A percentile compares a stretch with the other conserved stretches of the same genome.
Conservation (phyloP, 2,888 invertebrate species). For the Pseudococcus viburni region DNA sequence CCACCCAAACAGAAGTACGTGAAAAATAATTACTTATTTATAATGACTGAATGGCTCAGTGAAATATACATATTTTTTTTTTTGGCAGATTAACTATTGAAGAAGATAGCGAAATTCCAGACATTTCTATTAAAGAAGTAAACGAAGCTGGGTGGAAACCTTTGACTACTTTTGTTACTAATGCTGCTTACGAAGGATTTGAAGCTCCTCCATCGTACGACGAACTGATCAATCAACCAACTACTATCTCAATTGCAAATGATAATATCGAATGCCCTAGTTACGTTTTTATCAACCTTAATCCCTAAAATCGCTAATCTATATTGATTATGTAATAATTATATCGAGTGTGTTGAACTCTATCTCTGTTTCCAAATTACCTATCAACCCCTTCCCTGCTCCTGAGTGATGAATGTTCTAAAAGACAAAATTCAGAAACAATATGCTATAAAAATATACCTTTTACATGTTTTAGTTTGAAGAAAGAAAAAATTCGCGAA, state of each 20-base stretch:
- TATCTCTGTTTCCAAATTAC: neutral
- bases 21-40: neutral
- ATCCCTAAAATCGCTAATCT: neutral
- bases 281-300: constrained; percentile 1
- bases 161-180: neutral
- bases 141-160: neutral
- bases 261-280: neutral
- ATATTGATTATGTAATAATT: neutral
- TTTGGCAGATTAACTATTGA: neutral
- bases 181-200: neutral
- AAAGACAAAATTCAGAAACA: neutral
- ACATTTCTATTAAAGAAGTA: neutral
- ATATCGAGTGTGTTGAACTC: neutral
- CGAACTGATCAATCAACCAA: neutral
- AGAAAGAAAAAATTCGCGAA: too few relatives aligned
- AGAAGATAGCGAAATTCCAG: neutral
- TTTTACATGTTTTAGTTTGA: neutral
- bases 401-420: too few relatives aligned
- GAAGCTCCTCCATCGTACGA: constrained; percentile 38
- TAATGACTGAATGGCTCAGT: neutral
- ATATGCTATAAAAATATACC: neutral
- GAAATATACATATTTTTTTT: neutral
- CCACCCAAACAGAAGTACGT: neutral
- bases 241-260: constrained; percentile 14
- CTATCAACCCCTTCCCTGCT: neutral